Percentiles rank a stretch among this genome's conserved stretches.
phyloP scores from a whole-genome alignment of 2,797 vertebrate species.

The Girardinus metallicus region DNA sequence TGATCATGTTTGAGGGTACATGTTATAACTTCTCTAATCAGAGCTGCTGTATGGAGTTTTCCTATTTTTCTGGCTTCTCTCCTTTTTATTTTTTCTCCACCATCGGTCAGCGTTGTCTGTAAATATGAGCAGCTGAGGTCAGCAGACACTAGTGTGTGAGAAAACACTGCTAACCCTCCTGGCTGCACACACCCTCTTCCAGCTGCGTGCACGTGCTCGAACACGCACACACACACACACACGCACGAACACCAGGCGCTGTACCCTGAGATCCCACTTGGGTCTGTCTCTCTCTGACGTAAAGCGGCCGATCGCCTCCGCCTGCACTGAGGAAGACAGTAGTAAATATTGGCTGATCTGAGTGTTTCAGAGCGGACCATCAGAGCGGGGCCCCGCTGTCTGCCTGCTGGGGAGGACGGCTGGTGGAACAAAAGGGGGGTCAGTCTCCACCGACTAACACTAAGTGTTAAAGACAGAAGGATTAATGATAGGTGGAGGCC shows the following conservation, averaged over 20 bases:
- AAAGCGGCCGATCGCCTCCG: slow-evolving; percentile 20
- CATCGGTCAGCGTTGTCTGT: slow-evolving; percentile 57
- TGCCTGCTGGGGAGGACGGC: slow-evolving; percentile 12
- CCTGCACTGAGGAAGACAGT: slow-evolving; percentile 45
- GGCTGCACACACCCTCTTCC: slow-evolving; percentile 54
- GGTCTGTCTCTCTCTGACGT: slow-evolving; percentile 39
- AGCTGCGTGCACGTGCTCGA: slow-evolving; percentile 60
- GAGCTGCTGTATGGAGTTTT: neutral
- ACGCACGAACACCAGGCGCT: slow-evolving; percentile 23
- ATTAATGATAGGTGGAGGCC: slow-evolving; percentile 72
- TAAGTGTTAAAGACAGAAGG: slow-evolving; percentile 73
- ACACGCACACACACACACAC: slow-evolving; percentile 41
- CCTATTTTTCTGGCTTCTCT: slow-evolving; percentile 22
- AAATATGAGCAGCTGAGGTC: slow-evolving; percentile 82
- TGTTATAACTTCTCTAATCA: neutral
- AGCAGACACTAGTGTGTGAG: slow-evolving; percentile 83
- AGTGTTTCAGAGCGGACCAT: slow-evolving; percentile 35
- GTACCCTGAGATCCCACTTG: slow-evolving; percentile 58
- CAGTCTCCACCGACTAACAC: slow-evolving; percentile 69
- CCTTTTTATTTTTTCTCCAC: neutral
- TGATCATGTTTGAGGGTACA: neutral
- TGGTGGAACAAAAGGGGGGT: slow-evolving; percentile 68
- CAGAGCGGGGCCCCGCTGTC: slow-evolving; percentile 36
- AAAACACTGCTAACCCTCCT: slow-evolving; percentile 79
- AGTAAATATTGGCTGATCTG: slow-evolving; percentile 72